phyloP scores from a whole-genome alignment of 2,113 vertebrate genomes.

The Lucifuga dentata region DNA sequence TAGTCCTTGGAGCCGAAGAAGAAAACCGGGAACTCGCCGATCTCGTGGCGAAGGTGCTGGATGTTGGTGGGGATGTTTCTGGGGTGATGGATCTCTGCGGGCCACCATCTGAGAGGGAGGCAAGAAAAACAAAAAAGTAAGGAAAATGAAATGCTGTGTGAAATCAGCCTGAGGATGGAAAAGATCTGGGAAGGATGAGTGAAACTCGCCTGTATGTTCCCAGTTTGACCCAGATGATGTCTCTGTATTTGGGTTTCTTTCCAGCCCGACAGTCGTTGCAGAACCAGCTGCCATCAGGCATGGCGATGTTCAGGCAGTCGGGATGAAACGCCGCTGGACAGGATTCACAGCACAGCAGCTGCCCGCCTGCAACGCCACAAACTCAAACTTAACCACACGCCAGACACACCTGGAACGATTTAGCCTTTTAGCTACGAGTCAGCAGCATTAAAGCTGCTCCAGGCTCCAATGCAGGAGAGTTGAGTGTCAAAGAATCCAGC shows the following conservation, averaged over 20 bases:
- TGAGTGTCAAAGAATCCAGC: too few species aligned
- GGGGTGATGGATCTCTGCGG: conserved; percentile 97
- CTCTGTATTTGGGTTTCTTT: conserved; percentile 94
- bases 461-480: too few species aligned
- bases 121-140: background rate
- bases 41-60: conserved; percentile 97
- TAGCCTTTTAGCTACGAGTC: background rate
- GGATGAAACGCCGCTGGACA: conserved; percentile 98
- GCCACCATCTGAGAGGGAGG: conserved; percentile 91
- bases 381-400: background rate
- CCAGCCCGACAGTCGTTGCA: conserved; percentile 96
- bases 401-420: background rate
- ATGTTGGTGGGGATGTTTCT: conserved; percentile 97
- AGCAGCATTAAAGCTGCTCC: background rate
- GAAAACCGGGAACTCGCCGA: conserved; percentile 98
- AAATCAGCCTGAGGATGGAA: too few species aligned
- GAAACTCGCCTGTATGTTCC: conserved; percentile 92
- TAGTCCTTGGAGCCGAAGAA: conserved; percentile 99
- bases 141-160: background rate
- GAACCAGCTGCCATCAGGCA: conserved; percentile 99
- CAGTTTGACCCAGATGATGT: conserved; percentile 99
- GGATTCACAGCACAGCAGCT: conserved; percentile 95
- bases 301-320: conserved; percentile 95
- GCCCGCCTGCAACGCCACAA: conserved; percentile 86
- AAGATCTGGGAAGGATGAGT: too few species aligned